Evolutionary conservation across 1,140 invertebrate species (phyloP).

Genomic region (Medauroidea extradentata): DNA sequence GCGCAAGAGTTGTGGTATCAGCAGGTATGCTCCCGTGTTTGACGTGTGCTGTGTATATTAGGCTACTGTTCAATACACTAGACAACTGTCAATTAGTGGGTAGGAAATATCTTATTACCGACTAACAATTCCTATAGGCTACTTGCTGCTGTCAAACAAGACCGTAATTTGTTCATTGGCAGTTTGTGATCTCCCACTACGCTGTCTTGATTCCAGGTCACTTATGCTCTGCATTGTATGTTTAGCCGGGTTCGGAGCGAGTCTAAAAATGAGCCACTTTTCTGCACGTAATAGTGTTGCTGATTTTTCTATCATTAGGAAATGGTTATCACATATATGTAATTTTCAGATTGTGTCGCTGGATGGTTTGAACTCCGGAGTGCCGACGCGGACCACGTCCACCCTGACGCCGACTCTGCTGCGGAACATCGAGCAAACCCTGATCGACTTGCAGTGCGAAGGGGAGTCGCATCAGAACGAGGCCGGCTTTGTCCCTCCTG

Average conservation of each 20-base stretch:
- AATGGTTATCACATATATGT: no score
- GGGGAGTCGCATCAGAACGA: constrained; percentile 71
- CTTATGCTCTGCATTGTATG: no score
- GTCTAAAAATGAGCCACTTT: no score
- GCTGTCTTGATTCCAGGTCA: no score
- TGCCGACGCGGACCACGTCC: constrained; percentile 84
- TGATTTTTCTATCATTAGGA: no score
- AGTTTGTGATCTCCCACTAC: no score
- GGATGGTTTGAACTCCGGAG: constrained; percentile 76
- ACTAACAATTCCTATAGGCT: constrained; percentile 4
- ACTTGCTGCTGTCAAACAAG: background rate
- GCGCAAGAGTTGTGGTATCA: constrained; percentile 76
- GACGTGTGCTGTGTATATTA: no score
- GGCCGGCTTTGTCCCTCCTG: constrained; percentile 85
- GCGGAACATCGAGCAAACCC: constrained; percentile 80
- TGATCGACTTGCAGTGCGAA: constrained; percentile 58
- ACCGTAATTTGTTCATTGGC: background rate
- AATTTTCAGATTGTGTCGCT: constrained; percentile 77
- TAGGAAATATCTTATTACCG: no score
- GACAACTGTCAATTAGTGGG: no score
- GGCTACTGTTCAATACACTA: no score
- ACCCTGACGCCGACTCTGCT: constrained; percentile 91
- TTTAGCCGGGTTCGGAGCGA: no score
- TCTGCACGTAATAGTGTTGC: no score
- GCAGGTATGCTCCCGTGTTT: constrained; percentile 55